A percentile compares a stretch with the other conserved stretches of the same genome.
These are phyloP conservation scores for Formica aserva DNA, from an alignment of 2,888 invertebrate genomes.

Conservation along the genomic window DNA sequence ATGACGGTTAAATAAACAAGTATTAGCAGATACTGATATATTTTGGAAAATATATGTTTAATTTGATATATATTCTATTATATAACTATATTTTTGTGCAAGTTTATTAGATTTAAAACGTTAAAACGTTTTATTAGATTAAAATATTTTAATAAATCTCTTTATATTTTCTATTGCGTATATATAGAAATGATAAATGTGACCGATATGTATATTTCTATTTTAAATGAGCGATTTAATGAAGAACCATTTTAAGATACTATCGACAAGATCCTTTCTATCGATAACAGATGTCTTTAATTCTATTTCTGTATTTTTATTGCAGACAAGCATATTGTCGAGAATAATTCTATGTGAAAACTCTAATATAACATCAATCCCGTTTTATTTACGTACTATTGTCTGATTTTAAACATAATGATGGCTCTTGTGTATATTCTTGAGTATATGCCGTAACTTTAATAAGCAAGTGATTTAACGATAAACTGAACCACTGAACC, in stretches of 20 bases:
- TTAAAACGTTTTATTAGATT: neutral
- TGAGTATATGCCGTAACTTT: neutral
- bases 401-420: slow-evolving; percentile 26
- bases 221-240: neutral
- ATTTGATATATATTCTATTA: neutral
- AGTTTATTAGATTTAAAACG: neutral
- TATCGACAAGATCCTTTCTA: neutral
- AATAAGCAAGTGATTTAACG: slow-evolving; percentile 17
- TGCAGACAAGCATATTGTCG: neutral
- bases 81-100: neutral
- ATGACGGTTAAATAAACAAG: neutral
- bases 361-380: neutral
- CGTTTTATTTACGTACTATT: slow-evolving; percentile 25
- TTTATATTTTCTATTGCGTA: no score
- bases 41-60: neutral
- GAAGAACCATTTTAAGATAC: neutral
- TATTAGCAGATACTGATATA: neutral
- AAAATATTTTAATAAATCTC: no score
- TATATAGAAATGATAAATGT: neutral
- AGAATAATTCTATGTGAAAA: slow-evolving; percentile 6
- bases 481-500: neutral
- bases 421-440: neutral
- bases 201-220: neutral
- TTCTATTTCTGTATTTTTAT: slow-evolving; percentile 2
- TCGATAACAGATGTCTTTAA: neutral